Evolutionary conservation across 2,113 vertebrate genomes (phyloP).

Genomic region (Cyanoramphus novaezelandiae): DNA sequence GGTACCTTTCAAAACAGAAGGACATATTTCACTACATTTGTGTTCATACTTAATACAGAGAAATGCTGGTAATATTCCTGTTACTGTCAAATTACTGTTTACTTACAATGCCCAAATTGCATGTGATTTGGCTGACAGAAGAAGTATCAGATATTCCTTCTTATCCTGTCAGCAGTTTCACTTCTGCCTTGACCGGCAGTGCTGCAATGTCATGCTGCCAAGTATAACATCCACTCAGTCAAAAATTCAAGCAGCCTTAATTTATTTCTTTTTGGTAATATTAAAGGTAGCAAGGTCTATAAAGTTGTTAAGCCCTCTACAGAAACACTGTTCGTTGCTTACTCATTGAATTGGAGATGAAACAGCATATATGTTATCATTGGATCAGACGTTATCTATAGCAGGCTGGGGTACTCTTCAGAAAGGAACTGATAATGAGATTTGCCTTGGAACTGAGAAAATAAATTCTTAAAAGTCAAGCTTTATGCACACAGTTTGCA

Average conservation of each 20-base stretch:
- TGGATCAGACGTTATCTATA: conserved; percentile 11
- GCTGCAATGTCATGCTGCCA: background rate
- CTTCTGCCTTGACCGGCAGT: background rate
- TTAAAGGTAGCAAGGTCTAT: conserved; percentile 36
- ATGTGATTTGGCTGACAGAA: background rate
- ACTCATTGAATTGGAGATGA: background rate
- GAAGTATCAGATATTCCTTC: background rate
- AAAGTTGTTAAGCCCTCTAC: background rate
- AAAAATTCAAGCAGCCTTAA: background rate
- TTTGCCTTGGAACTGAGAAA: background rate
- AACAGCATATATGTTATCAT: background rate
- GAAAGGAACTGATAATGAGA: background rate
- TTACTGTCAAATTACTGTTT: background rate
- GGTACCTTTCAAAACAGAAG: background rate
- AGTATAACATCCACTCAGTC: background rate
- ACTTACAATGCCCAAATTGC: background rate
- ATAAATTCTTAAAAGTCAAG: background rate
- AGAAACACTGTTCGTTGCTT: background rate
- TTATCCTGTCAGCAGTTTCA: background rate
- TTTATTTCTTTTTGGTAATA: background rate
- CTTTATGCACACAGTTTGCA: background rate
- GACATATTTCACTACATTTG: background rate
- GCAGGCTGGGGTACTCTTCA: background rate
- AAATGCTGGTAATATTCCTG: background rate
- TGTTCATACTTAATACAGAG: background rate